phyloP scores from a whole-genome alignment of 2,797 vertebrate genomes.

The Sparidentex hasta region DNA sequence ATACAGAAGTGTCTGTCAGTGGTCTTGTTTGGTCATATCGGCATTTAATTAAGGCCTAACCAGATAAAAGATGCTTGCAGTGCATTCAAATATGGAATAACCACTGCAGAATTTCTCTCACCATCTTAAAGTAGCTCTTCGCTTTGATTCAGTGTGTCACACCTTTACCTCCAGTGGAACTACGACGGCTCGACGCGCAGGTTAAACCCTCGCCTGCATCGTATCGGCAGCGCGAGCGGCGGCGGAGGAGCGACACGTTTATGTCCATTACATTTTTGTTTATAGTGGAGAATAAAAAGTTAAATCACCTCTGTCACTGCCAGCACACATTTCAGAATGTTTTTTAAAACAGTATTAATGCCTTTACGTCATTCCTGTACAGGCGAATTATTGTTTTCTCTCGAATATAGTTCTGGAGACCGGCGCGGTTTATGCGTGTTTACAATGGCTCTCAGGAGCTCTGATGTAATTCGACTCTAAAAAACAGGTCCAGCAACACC shows the following conservation, averaged over 20 bases:
- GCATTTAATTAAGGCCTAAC: too few relatives aligned
- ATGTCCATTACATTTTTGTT: slow-evolving; percentile 60
- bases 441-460: slow-evolving; percentile 76
- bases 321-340: slow-evolving; percentile 66
- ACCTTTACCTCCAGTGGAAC: background rate
- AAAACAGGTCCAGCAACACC: slow-evolving; percentile 83
- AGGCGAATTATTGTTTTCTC: slow-evolving; percentile 73
- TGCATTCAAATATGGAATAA: background rate
- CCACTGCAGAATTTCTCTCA: background rate
- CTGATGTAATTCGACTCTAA: slow-evolving; percentile 80
- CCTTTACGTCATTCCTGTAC: slow-evolving; percentile 64
- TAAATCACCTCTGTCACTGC: slow-evolving; percentile 62
- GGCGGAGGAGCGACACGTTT: slow-evolving; percentile 70
- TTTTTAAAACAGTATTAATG: slow-evolving; percentile 65
- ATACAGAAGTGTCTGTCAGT: too few relatives aligned
- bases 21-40: too few relatives aligned
- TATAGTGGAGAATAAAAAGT: slow-evolving; percentile 66
- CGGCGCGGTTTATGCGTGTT: slow-evolving; percentile 64
- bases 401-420: slow-evolving; percentile 58
- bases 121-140: background rate
- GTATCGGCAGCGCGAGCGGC: slow-evolving; percentile 71
- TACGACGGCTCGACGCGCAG: background rate
- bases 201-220: slow-evolving; percentile 84
- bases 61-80: too few relatives aligned
- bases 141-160: background rate